Conservation (phyloP, 2,797 vertebrate genomes). For the Leuciscus waleckii region DNA sequence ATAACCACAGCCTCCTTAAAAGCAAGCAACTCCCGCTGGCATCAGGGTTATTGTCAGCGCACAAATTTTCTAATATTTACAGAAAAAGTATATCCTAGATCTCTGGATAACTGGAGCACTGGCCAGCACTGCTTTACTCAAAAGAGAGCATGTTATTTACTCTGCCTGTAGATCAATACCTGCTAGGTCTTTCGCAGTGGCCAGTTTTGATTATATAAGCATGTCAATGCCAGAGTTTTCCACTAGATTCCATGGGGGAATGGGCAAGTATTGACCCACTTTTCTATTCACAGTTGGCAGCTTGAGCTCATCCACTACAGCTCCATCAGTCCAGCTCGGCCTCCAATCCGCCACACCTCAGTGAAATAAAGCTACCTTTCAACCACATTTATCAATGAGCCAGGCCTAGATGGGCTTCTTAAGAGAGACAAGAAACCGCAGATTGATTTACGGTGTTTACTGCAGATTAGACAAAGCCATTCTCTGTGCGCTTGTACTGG, state of each 20-base stretch:
- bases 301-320: neutral
- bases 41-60: neutral
- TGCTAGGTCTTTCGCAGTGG: slow-evolving; percentile 29
- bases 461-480: slow-evolving; percentile 53
- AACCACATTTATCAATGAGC: neutral
- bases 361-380: neutral
- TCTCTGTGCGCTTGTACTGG: slow-evolving; percentile 55
- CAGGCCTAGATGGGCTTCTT: neutral
- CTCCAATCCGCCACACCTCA: neutral
- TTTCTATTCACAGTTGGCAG: slow-evolving; percentile 52
- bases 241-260: slow-evolving; percentile 57
- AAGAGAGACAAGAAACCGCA: slow-evolving; percentile 2
- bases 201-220: slow-evolving; percentile 70
- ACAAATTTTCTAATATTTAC: neutral
- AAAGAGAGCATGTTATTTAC: slow-evolving; percentile 31
- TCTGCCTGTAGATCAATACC: slow-evolving; percentile 24
- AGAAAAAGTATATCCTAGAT: neutral
- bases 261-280: slow-evolving; percentile 72
- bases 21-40: neutral
- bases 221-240: slow-evolving; percentile 65
- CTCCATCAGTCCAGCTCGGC: slow-evolving; percentile 21
- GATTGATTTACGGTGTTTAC: slow-evolving; percentile 55
- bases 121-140: neutral
- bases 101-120: neutral
- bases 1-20: neutral